Conservation (phyloP, 2,113 vertebrate species). For the Macaca nemestrina region DNA sequence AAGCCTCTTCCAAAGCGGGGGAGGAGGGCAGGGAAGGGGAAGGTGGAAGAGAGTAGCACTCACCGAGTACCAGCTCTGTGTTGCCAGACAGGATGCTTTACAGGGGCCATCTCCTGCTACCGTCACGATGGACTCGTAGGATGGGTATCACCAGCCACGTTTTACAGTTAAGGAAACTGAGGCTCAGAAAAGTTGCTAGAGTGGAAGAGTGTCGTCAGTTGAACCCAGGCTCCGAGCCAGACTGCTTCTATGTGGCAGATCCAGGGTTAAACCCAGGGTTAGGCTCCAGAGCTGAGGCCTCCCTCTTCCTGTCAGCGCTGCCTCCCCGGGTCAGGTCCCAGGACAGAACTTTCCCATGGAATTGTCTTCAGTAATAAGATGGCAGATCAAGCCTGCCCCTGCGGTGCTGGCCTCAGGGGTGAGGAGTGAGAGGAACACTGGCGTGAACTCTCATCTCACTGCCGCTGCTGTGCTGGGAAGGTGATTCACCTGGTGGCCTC, state of each 20-base stretch:
- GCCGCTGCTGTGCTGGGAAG: not conserved
- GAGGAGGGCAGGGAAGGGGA: not conserved
- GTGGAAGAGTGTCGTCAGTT: rapidly evolving
- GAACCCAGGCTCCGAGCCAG: not conserved
- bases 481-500: not conserved
- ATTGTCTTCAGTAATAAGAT: not conserved
- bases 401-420: no score
- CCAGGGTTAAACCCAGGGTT: rapidly evolving
- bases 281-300: not conserved
- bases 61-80: not conserved
- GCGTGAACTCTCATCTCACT: rapidly evolving
- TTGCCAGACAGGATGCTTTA: not conserved
- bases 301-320: not conserved
- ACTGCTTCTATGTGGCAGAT: not conserved
- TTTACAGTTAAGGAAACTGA: not conserved
- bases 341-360: rapidly evolving
- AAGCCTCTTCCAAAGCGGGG: not conserved
- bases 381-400: not conserved
- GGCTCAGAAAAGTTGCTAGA: not conserved
- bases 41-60: no score
- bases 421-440: no score
- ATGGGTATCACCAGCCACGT: rapidly evolving
- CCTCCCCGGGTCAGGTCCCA: rapidly evolving
- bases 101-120: rapidly evolving
- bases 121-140: not conserved